Conservation (phyloP, 2,888 invertebrate genomes). For the Heliconius aoede region DNA sequence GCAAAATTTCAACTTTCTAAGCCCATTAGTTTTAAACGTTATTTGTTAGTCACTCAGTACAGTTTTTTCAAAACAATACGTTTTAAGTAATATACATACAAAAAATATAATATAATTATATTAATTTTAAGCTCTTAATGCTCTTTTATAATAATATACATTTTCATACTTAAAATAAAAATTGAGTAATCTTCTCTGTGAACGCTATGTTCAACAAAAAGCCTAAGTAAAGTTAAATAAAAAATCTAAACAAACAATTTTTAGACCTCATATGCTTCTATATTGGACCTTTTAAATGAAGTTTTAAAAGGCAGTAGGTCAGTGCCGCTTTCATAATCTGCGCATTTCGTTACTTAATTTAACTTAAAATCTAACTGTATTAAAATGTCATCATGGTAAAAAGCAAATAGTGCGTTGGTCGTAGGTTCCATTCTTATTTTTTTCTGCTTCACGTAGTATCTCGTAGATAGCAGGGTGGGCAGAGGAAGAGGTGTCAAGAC, state of each 20-base stretch:
- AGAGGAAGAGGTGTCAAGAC: too few relatives aligned
- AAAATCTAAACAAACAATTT: constrained; percentile 21
- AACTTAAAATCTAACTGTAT: neutral
- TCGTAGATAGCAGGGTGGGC: too few relatives aligned
- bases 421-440: neutral
- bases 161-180: neutral
- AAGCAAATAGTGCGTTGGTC: neutral
- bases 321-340: constrained; percentile 13
- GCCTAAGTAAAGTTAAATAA: constrained; percentile 14
- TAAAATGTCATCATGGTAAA: neutral
- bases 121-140: too few relatives aligned
- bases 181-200: neutral
- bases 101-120: too few relatives aligned
- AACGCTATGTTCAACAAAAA: constrained; percentile 3
- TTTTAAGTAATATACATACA: too few relatives aligned
- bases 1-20: too few relatives aligned
- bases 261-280: constrained; percentile 19
- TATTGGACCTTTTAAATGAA: constrained; percentile 17
- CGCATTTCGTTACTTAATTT: constrained; percentile 15
- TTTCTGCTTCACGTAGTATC: neutral
- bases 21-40: too few relatives aligned
- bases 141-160: too few relatives aligned
- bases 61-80: too few relatives aligned
- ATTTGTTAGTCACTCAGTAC: too few relatives aligned
- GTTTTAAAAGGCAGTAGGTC: constrained; percentile 19